Evolutionary conservation across 2,113 vertebrate species (phyloP), one percentile per base, ranked within the genome.

Genomic region (pig (Sus scrofa)): DNA sequence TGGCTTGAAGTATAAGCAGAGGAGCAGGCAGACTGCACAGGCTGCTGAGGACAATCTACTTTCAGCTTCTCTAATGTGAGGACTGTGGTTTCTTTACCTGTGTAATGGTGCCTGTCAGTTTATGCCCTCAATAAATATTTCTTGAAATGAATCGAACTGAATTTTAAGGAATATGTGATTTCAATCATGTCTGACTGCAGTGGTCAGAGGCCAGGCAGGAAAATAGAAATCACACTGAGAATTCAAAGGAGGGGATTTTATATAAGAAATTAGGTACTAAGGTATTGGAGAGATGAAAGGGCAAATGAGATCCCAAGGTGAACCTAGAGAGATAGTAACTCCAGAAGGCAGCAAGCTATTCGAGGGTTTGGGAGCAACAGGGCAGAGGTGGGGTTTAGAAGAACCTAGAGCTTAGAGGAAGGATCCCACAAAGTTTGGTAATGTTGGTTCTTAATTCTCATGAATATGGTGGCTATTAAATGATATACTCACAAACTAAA

Each of bases 1-100:
- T 90, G 24, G 4, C 60, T 67, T 27, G n/a, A 81, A 39, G 4
- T 12, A 26, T 34, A n/a, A 34, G 8, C 7, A 37, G 27, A 65
- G 37, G 8, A 30, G 13, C 7, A n/a, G 20, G 7, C 0, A 7
- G 7, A 20, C 6, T 15, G 1, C 0, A 0, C 44, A 5, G 10
- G 16, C 6, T 67, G 1, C 44, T 34, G 0, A 0, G 7, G 19
- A 89, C 16, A 24, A 7, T 3, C 14, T 32, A 16, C n/a, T 77
- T n/a, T 54, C 14, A 78, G 16, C 7, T n/a, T 58, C 10, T 79
- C 27, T 78, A 65, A 39, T 44, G 27, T 34, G 70, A 96, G 27
- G 60, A n/a, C 44, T 91, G 10, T 70, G 19, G 7, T 94, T 93
- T 44, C 54, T 54, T 73, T 63, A 75, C 34, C n/a, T 78, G 60